phyloP scores from a whole-genome alignment of 1,140 invertebrate species.

The Drosophila insularis region DNA sequence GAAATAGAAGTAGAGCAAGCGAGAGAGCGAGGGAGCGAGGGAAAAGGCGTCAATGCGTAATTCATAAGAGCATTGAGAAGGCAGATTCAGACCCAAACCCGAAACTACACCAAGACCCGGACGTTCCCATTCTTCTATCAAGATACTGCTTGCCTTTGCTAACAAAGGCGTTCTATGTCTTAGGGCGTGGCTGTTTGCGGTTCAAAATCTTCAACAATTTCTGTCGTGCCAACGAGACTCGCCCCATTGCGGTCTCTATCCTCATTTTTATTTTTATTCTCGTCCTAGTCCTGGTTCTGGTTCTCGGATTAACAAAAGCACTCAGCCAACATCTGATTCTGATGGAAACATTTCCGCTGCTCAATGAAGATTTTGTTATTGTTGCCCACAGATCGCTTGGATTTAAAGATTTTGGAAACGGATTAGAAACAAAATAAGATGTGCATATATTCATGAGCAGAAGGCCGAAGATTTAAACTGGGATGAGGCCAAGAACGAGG shows the following conservation, averaged over 20 bases:
- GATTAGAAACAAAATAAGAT: conserved; percentile 59
- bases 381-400: conserved; percentile 55
- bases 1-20: conserved; percentile 34
- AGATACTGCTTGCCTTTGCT: conserved; percentile 47
- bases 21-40: conserved; percentile 31
- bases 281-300: conserved; percentile 1
- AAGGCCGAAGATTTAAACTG: background rate
- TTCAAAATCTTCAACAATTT: background rate
- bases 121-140: conserved; percentile 25
- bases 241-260: conserved; percentile 29
- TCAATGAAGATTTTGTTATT: conserved; percentile 62
- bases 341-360: conserved; percentile 76
- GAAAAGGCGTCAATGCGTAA: conserved; percentile 72
- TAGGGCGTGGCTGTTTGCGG: conserved; percentile 64
- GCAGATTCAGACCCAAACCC: conserved; percentile 26
- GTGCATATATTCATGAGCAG: conserved; percentile 32
- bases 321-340: conserved; percentile 54
- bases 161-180: conserved; percentile 27
- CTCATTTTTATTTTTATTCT: background rate
- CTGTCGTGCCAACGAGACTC: conserved; percentile 59
- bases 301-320: conserved; percentile 69
- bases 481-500: background rate
- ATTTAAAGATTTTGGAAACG: conserved; percentile 73
- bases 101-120: conserved; percentile 17
- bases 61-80: conserved; percentile 78